These are phyloP conservation scores for Chironomus riparius DNA, from an alignment of 2,888 invertebrate genomes.

Conservation along the genomic window DNA sequence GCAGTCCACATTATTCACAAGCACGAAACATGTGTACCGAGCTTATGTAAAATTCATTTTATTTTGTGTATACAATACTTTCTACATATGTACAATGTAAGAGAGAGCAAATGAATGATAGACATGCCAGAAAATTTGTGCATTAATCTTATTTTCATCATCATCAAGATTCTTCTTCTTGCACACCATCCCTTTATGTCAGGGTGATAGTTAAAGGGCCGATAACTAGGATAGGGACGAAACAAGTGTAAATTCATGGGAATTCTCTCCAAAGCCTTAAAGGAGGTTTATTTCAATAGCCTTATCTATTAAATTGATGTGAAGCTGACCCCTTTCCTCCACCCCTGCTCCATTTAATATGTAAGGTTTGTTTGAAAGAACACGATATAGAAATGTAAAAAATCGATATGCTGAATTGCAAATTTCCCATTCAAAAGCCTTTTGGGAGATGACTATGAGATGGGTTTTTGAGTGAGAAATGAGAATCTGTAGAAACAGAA, in stretches of 20 bases:
- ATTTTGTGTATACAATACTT: neutral
- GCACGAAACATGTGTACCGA: conserved; percentile 2
- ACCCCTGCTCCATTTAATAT: neutral
- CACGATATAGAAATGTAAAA: neutral
- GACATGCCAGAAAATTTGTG: neutral
- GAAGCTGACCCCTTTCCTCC: no score
- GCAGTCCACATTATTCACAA: neutral
- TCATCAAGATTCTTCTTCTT: neutral
- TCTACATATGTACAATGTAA: neutral
- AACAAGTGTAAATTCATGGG: no score
- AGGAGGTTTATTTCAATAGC: no score
- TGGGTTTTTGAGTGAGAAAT: neutral
- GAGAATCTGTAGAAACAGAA: neutral
- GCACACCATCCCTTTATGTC: neutral
- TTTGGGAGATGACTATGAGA: no score
- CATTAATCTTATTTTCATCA: neutral
- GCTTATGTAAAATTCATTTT: conserved; percentile 9
- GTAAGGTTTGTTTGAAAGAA: neutral
- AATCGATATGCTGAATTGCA: conserved; percentile 6
- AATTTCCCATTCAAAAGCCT: neutral
- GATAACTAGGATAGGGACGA: no score
- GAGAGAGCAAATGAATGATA: neutral
- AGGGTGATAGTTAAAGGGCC: no score
- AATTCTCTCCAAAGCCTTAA: no score
- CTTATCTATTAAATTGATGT: no score